phyloP scores from a whole-genome alignment of 2,797 vertebrate genomes.

The Chaetodon trifasciatus region DNA sequence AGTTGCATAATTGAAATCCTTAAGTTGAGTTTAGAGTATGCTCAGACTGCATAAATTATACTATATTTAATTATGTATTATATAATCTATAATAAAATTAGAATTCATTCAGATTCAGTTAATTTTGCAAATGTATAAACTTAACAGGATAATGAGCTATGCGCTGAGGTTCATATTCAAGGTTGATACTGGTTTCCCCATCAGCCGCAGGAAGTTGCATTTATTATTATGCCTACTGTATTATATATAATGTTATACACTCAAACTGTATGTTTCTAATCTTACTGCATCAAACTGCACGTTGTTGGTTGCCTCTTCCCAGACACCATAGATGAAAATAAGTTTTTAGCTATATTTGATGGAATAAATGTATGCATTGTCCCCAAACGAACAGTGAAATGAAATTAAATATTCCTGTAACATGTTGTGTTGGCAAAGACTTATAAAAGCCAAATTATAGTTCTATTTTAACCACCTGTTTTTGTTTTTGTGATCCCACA shows the following conservation, averaged over 20 bases:
- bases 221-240: neutral
- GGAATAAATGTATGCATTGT: neutral
- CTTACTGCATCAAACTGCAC: neutral
- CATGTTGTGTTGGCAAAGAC: constrained; percentile 1
- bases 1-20: neutral
- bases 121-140: neutral
- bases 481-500: neutral
- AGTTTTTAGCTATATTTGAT: neutral
- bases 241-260: neutral
- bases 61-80: neutral
- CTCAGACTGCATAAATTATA: neutral
- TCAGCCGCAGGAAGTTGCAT: neutral
- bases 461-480: neutral
- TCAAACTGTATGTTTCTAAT: neutral
- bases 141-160: neutral
- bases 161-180: neutral
- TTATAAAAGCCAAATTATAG: neutral
- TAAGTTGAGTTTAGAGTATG: neutral
- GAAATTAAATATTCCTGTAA: neutral
- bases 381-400: neutral
- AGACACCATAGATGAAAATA: neutral
- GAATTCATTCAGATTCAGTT: neutral
- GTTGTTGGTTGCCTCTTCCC: neutral
- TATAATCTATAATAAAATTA: neutral
- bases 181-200: neutral